Evolutionary conservation across 2,888 invertebrate species (phyloP).

Genomic region (Eugnorisma glareosa): DNA sequence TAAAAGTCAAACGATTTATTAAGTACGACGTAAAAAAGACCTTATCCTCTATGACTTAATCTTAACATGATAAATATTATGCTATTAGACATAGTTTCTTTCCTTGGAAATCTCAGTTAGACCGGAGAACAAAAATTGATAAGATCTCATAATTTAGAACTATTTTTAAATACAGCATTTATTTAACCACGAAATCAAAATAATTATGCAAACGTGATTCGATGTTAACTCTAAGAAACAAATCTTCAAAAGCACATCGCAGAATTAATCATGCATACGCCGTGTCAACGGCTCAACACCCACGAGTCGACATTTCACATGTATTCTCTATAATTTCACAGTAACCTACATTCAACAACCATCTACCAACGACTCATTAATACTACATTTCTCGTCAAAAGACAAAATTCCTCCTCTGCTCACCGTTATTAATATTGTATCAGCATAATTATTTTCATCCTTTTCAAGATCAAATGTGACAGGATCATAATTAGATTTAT

Average conservation of each 20-base stretch:
- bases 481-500: slow-evolving; percentile 79
- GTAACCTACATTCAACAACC: slow-evolving; percentile 60
- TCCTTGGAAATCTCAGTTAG: too few species aligned
- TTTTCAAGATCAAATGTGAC: slow-evolving; percentile 79
- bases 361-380: slow-evolving; percentile 83
- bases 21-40: too few species aligned
- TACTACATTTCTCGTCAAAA: slow-evolving; percentile 86
- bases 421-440: slow-evolving; percentile 87
- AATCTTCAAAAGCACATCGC: slow-evolving; percentile 30
- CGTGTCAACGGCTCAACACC: slow-evolving; percentile 28
- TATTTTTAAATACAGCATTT: not conserved
- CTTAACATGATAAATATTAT: too few species aligned
- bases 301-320: slow-evolving; percentile 9
- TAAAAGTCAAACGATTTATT: not conserved
- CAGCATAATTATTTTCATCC: slow-evolving; percentile 81
- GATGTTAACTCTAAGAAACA: not conserved
- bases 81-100: too few species aligned
- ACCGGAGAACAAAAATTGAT: too few species aligned
- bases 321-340: slow-evolving; percentile 64
- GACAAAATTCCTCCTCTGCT: slow-evolving; percentile 85
- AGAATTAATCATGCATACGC: slow-evolving; percentile 36
- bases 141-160: not conserved
- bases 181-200: not conserved
- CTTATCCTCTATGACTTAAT: too few species aligned
- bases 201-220: not conserved